A percentile compares a stretch with the other conserved stretches of the same genome.
Conservation (phyloP, 1,140 invertebrate species). For the Agrypnia vestita region DNA sequence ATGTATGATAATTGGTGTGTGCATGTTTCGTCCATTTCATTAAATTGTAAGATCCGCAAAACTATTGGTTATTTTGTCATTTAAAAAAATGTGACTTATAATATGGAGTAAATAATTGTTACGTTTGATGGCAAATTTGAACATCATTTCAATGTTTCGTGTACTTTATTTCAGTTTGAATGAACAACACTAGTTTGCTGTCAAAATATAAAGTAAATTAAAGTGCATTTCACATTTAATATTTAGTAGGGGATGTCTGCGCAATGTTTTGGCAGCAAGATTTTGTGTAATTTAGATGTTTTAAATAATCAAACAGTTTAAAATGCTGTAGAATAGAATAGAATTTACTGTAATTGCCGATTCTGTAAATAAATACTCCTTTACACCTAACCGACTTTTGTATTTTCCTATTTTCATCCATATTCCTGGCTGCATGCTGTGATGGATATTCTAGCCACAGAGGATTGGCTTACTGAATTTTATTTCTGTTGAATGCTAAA, state of each 20-base stretch:
- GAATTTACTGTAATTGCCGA: conserved; percentile 61
- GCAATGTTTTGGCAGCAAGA: conserved; percentile 56
- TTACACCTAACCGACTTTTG: conserved; percentile 52
- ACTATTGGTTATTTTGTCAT: conserved; percentile 41
- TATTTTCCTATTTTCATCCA: conserved; percentile 26
- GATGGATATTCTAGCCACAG: too few species aligned
- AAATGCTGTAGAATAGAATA: conserved; percentile 61
- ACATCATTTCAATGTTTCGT: not conserved
- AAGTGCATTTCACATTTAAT: conserved; percentile 56
- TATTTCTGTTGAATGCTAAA: too few species aligned
- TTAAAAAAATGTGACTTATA: conserved; percentile 32
- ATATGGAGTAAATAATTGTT: conserved; percentile 16
- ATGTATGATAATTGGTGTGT: conserved; percentile 59
- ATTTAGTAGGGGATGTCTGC: conserved; percentile 54
- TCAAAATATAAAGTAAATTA: conserved; percentile 46
- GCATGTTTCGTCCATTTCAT: conserved; percentile 60
- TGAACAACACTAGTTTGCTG: conserved; percentile 43
- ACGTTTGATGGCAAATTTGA: conserved; percentile 2
- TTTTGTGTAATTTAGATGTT: conserved; percentile 61
- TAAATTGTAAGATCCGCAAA: conserved; percentile 55
- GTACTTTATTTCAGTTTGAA: conserved; percentile 26
- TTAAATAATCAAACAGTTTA: conserved; percentile 58
- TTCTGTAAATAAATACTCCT: conserved; percentile 62
- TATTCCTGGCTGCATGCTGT: not conserved
- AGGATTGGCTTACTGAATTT: too few species aligned